A percentile compares a stretch with the other conserved stretches of the same genome.
phyloP scores from a whole-genome alignment of 2,888 invertebrate species.

The Cryptosula pallasiana region DNA sequence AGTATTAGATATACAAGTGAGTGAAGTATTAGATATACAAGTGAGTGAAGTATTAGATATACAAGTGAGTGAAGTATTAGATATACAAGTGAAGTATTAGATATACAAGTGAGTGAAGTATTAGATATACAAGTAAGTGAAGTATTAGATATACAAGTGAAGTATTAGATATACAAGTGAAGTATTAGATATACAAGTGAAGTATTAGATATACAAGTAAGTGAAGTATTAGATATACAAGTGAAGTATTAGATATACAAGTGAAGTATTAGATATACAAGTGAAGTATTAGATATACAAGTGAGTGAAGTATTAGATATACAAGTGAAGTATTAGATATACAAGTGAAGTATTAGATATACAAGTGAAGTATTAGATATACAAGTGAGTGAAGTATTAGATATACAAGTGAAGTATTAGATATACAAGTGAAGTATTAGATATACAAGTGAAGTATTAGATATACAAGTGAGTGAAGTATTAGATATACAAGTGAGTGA shows the following conservation, averaged over 20 bases:
- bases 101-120: slow-evolving; percentile 54
- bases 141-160: slow-evolving; percentile 55
- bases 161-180: slow-evolving; percentile 55
- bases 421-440: slow-evolving; percentile 55
- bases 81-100: slow-evolving; percentile 55
- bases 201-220: slow-evolving; percentile 55
- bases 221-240: slow-evolving; percentile 54
- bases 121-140: slow-evolving; percentile 54
- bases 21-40: slow-evolving; percentile 54
- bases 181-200: slow-evolving; percentile 55
- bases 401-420: slow-evolving; percentile 55
- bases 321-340: slow-evolving; percentile 55
- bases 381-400: slow-evolving; percentile 54
- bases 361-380: slow-evolving; percentile 55
- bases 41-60: slow-evolving; percentile 54
- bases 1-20: slow-evolving; percentile 55
- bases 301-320: slow-evolving; percentile 54
- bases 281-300: slow-evolving; percentile 55
- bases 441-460: slow-evolving; percentile 55
- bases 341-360: slow-evolving; percentile 55
- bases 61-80: slow-evolving; percentile 54
- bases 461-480: slow-evolving; percentile 54
- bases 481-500: slow-evolving; percentile 54
- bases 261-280: slow-evolving; percentile 55
- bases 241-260: slow-evolving; percentile 55